Evolutionary conservation across 2,797 vertebrate genomes (phyloP).

Genomic region (Steatocranus sp.): DNA sequence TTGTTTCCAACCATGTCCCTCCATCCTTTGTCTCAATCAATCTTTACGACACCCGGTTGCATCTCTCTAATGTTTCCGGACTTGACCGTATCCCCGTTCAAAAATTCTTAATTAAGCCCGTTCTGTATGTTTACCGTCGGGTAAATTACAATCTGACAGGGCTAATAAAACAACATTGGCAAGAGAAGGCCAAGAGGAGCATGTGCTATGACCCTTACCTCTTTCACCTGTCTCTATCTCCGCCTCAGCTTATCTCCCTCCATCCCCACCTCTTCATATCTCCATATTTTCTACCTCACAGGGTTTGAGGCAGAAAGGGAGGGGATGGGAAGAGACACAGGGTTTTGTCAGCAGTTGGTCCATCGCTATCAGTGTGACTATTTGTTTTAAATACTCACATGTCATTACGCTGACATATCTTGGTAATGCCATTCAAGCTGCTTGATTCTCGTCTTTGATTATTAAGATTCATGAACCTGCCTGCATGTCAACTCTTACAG

Average conservation of each 20-base stretch:
- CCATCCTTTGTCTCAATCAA: constrained; percentile 87
- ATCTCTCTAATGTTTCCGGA: constrained; percentile 96
- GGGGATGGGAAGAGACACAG: constrained; percentile 25
- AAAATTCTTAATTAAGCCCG: constrained; percentile 99
- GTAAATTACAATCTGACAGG: constrained; percentile 97
- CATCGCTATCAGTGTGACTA: constrained; percentile 25
- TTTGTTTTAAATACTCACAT: constrained; percentile 49
- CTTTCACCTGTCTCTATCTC: constrained; percentile 56
- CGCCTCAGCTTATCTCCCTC: constrained; percentile 68
- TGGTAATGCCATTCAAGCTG: constrained; percentile 28
- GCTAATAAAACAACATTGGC: constrained; percentile 79
- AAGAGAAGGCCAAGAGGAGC: constrained; percentile 59
- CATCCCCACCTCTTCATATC: constrained; percentile 62
- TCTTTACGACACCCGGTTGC: constrained; percentile 95
- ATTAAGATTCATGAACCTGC: constrained; percentile 72
- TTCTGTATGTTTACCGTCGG: constrained; percentile 99
- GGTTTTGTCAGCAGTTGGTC: constrained; percentile 52
- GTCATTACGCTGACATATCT: constrained; percentile 55
- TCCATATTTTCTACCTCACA: constrained; percentile 66
- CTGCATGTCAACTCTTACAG: constrained; percentile 65
- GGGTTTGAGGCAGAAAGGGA: constrained; percentile 55
- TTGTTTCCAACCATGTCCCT: constrained; percentile 67
- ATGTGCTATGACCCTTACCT: constrained; percentile 61
- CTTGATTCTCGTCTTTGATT: constrained; percentile 63
- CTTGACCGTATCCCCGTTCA: constrained; percentile 92